Evolutionary conservation across 1,140 invertebrate genomes (phyloP).

Genomic region (Zaprionus ornatus): DNA sequence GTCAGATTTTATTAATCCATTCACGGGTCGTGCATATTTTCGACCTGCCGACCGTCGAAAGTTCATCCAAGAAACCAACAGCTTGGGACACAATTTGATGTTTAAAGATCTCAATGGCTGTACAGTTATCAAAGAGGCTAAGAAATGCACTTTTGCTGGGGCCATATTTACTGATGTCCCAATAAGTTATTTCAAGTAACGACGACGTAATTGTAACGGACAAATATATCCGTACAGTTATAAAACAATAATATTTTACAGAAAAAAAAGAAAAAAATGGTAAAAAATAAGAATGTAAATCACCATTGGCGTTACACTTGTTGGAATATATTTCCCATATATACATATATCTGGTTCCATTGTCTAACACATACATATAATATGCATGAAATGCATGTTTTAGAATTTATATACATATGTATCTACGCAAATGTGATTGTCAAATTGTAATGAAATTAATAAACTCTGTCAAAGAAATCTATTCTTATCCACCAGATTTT

Average conservation of each 20-base stretch:
- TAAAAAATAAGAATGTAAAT: too few relatives aligned
- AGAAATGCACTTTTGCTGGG: slow-evolving; percentile 47
- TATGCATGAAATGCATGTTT: too few relatives aligned
- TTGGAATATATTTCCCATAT: too few relatives aligned
- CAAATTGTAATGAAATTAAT: slow-evolving; percentile 1
- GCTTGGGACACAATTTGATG: slow-evolving; percentile 36
- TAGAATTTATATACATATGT: too few relatives aligned
- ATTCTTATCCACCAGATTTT: too few relatives aligned
- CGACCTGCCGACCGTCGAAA: slow-evolving; percentile 9
- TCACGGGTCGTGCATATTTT: slow-evolving; percentile 60
- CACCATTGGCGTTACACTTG: too few relatives aligned
- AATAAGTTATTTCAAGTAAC: slow-evolving; percentile 17
- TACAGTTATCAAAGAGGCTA: slow-evolving; percentile 43
- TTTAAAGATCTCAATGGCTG: slow-evolving; percentile 49
- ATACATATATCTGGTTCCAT: too few relatives aligned
- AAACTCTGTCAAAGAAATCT: not conserved
- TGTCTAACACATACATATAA: not conserved
- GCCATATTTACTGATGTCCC: slow-evolving; percentile 61
- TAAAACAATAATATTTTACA: too few relatives aligned
- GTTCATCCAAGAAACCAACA: not conserved
- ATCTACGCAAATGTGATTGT: slow-evolving; percentile 2
- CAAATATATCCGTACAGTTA: not conserved
- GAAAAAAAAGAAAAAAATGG: too few relatives aligned
- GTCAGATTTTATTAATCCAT: slow-evolving; percentile 67
- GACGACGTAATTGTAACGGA: not conserved